Base-by-base conservation (phyloP, 2,797 vertebrate genomes). In the Tenualosa ilisha region DNA sequence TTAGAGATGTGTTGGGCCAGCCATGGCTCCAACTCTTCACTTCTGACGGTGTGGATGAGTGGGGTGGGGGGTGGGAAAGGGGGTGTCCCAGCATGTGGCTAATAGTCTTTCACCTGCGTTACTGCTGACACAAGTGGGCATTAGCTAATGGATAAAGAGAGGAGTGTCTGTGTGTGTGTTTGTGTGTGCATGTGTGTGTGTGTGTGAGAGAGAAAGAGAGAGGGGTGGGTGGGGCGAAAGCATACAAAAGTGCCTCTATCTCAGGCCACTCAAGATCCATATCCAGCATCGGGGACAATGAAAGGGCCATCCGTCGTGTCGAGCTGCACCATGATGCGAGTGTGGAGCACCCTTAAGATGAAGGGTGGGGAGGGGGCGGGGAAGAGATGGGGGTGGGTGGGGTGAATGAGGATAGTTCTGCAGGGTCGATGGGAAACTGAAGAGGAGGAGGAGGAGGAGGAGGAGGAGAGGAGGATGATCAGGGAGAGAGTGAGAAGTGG, bases 331-430 rank as follows among this genome's bases (percentile, higher is more conserved):
- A 85, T 89, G 92, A 85, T 89, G 92, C 96, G 95, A 96, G 92
- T 95, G 96, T 97, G 93, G 95, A 98, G 96, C 94, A 91, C 96
- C 96, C 96, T 96, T 89, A 91, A 94, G 94, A 94, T 93, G 95
- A 94, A 94, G 93, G 96, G 95, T 94, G 92, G 93, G 92, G 94
- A 92, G 93, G 89, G 93, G 92, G 94, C 89, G 91, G 92, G 95
- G 91, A 89, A 90, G 90, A 89, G 95, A 90, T 88, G 89, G 87
- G 92, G 31, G 31, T 9, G 65, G 50, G 50, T 9, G 50, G 50
- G 50, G 7, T 9, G 7, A 12, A 12, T 2, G 5, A 6, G 37
- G 12, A 37, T 12, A 26, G 26, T 40, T 37, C 26, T 13, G 26
- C 26, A 40, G 26, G 65, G 65, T 72, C 13, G 65, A 72, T 40